phyloP scores from a whole-genome alignment of 2,113 vertebrate species.

The Orientallactaga bullata region DNA sequence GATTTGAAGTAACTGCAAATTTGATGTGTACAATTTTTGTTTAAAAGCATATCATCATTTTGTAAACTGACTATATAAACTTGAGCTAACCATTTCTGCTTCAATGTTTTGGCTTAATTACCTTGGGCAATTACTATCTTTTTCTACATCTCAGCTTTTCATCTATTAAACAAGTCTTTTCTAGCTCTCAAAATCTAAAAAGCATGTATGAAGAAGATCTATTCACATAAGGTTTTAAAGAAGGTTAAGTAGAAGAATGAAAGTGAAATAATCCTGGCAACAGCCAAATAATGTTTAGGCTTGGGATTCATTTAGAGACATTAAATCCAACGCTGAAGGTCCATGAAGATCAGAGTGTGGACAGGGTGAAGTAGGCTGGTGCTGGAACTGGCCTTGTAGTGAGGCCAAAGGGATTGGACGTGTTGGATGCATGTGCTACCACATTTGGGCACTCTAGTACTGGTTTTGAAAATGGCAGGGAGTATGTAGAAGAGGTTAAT shows the following conservation, averaged over 20 bases:
- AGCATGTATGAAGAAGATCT: constrained; percentile 27
- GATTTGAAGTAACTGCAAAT: constrained; percentile 58
- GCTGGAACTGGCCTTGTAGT: background rate
- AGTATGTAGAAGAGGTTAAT: constrained; percentile 87
- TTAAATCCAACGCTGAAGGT: constrained; percentile 13
- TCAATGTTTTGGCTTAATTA: constrained; percentile 26
- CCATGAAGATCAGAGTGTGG: background rate
- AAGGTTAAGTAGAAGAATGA: constrained; percentile 40
- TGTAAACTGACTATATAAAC: constrained; percentile 25
- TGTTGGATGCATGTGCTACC: constrained; percentile 75
- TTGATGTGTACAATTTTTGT: constrained; percentile 12
- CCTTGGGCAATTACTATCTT: constrained; percentile 19
- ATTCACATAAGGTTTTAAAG: constrained; percentile 21
- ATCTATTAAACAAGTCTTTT: constrained; percentile 53
- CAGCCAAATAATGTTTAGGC: constrained; percentile 20
- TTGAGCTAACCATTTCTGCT: constrained; percentile 17
- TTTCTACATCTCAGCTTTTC: constrained; percentile 1
- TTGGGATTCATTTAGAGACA: constrained; percentile 18
- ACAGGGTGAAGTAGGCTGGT: background rate
- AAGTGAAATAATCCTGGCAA: constrained; percentile 55
- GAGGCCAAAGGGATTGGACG: constrained; percentile 52
- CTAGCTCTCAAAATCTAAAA: constrained; percentile 38
- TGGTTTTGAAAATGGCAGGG: constrained; percentile 86
- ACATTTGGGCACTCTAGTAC: constrained; percentile 81
- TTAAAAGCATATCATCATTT: constrained; percentile 39